phyloP scores from a whole-genome alignment of 1,140 invertebrate genomes.

The Zaprionus ghesquierei region DNA sequence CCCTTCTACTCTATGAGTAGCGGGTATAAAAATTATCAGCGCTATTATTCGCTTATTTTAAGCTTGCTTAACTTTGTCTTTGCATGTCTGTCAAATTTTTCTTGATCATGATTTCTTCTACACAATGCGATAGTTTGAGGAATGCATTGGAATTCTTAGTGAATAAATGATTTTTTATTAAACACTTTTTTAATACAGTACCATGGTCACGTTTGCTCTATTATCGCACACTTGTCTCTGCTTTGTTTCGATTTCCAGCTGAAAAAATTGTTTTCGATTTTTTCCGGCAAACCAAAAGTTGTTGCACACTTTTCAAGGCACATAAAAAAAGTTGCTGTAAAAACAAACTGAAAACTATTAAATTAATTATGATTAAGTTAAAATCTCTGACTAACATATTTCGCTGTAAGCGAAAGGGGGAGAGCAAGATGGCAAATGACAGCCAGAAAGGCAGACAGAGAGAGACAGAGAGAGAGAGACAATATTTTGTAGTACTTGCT shows the following conservation, averaged over 20 bases:
- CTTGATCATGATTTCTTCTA: too few species aligned
- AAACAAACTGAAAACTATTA: conserved; percentile 3
- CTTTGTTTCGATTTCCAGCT: neutral
- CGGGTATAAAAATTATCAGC: too few species aligned
- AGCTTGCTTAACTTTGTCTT: too few species aligned
- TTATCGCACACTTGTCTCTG: neutral
- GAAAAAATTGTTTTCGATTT: neutral
- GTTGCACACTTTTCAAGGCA: neutral
- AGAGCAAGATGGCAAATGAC: neutral
- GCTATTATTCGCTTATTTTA: too few species aligned
- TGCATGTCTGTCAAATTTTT: too few species aligned
- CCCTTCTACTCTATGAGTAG: too few species aligned
- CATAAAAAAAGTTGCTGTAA: neutral
- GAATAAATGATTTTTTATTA: too few species aligned
- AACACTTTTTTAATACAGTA: too few species aligned
- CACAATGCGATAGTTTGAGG: too few species aligned
- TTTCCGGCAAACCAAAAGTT: neutral
- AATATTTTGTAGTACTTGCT: neutral
- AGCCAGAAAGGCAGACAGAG: neutral
- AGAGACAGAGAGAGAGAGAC: neutral
- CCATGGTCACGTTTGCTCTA: neutral
- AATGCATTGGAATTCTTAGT: too few species aligned
- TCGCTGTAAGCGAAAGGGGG: neutral
- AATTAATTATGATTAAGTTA: conserved; percentile 3
- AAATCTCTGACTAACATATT: neutral